Percentiles rank a stretch among this genome's conserved stretches.
Conservation (phyloP, 2,797 vertebrate species). For the Holocentrus rufus region DNA sequence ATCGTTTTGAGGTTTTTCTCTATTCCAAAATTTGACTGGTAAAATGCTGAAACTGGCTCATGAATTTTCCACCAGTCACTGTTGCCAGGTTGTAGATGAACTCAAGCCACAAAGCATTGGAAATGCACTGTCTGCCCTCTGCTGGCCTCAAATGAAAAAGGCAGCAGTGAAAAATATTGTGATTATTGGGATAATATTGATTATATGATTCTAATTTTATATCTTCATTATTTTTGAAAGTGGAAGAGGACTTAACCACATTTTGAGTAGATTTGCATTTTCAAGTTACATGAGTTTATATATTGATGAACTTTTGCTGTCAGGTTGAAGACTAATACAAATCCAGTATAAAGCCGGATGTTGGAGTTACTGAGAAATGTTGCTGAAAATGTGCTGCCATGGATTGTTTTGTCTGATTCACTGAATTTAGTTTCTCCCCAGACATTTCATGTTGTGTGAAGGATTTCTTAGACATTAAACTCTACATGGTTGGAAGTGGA, state of each 20-base stretch:
- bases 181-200: too few species aligned
- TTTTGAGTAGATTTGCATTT: constrained; percentile 8
- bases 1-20: neutral
- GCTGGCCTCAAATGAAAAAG: constrained; percentile 29
- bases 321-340: constrained; percentile 1
- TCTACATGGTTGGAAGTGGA: constrained; percentile 47
- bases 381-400: constrained; percentile 41
- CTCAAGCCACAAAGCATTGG: neutral
- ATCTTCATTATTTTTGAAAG: neutral
- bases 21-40: neutral
- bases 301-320: constrained; percentile 1
- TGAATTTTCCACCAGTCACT: neutral
- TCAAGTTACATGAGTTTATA: constrained; percentile 22
- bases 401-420: constrained; percentile 28
- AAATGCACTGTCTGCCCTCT: constrained; percentile 41
- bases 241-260: neutral
- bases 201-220: neutral
- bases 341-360: constrained; percentile 2
- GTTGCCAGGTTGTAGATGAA: neutral
- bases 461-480: constrained; percentile 61
- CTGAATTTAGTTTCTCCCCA: constrained; percentile 33
- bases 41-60: neutral
- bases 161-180: neutral
- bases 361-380: constrained; percentile 25
- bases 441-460: constrained; percentile 42